Evolutionary conservation across 2,113 vertebrate species (phyloP).

Genomic region (Pristiophorus japonicus): DNA sequence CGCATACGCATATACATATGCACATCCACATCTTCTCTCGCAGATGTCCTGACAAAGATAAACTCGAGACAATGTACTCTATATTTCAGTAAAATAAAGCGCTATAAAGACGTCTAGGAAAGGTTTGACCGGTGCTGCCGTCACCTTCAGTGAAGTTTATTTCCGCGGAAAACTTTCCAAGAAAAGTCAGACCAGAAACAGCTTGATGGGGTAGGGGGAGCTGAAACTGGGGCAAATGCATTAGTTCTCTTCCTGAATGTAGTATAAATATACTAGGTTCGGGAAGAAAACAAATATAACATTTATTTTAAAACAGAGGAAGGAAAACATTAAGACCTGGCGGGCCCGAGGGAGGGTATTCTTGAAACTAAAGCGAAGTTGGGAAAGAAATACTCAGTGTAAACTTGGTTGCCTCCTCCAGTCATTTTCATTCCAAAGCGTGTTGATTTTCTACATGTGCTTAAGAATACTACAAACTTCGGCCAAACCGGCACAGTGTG

Average conservation of each 20-base stretch:
- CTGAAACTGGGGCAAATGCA: not conserved
- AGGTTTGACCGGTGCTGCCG: not conserved
- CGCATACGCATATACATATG: too few relatives aligned
- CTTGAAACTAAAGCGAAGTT: not conserved
- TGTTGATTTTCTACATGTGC: not conserved
- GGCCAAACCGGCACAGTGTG: not conserved
- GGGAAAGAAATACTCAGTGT: not conserved
- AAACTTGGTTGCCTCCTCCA: not conserved
- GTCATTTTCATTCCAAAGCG: not conserved
- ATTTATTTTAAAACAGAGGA: not conserved
- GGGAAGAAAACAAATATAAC: not conserved
- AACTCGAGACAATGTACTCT: not conserved
- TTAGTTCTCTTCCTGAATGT: not conserved
- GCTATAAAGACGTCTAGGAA: not conserved
- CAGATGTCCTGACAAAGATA: not conserved
- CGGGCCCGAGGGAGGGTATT: not conserved
- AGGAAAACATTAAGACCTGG: not conserved
- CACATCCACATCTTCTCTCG: too few relatives aligned
- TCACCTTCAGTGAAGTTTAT: not conserved
- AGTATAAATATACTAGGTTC: not conserved
- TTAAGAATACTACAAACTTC: not conserved
- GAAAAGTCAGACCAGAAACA: not conserved
- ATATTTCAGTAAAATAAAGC: not conserved
- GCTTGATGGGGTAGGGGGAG: not conserved
- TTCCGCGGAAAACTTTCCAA: not conserved